Percentiles rank a stretch among this genome's conserved stretches.
phyloP scores from a whole-genome alignment of 2,113 vertebrate species.

The Copsychus sechellarum region DNA sequence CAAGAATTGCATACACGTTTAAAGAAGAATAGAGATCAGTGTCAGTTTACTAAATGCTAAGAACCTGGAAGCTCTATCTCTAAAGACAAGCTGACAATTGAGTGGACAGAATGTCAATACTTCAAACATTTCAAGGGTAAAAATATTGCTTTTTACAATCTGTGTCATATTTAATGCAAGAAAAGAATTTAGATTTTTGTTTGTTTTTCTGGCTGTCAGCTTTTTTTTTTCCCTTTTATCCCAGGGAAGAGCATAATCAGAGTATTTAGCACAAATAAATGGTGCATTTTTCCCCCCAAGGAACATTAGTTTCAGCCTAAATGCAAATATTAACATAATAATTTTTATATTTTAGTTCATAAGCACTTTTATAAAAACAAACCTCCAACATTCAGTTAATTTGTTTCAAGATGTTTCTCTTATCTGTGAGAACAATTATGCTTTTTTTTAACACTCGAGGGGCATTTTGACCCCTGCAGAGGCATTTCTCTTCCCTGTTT shows the following conservation, averaged over 20 bases:
- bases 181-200: constrained; percentile 84
- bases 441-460: not conserved
- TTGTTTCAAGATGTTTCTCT: not conserved
- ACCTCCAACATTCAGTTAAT: not conserved
- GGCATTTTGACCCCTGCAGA: not conserved
- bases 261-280: constrained; percentile 39
- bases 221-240: constrained; percentile 77
- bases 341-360: not conserved
- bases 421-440: not conserved
- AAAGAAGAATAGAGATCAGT: constrained; percentile 75
- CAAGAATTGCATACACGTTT: constrained; percentile 47
- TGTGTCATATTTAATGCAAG: constrained; percentile 91
- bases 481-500: not conserved
- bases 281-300: not conserved
- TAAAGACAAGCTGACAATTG: constrained; percentile 75
- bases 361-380: not conserved
- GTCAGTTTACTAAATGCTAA: constrained; percentile 76
- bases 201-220: constrained; percentile 87
- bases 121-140: constrained; percentile 89
- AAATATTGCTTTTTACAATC: constrained; percentile 89
- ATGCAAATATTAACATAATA: not conserved
- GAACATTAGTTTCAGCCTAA: constrained; percentile 1
- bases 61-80: constrained; percentile 69
- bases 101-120: constrained; percentile 80
- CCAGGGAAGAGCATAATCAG: constrained; percentile 54